Conservation (phyloP, 2,113 vertebrate species). For the Ariopsis seemanni region DNA sequence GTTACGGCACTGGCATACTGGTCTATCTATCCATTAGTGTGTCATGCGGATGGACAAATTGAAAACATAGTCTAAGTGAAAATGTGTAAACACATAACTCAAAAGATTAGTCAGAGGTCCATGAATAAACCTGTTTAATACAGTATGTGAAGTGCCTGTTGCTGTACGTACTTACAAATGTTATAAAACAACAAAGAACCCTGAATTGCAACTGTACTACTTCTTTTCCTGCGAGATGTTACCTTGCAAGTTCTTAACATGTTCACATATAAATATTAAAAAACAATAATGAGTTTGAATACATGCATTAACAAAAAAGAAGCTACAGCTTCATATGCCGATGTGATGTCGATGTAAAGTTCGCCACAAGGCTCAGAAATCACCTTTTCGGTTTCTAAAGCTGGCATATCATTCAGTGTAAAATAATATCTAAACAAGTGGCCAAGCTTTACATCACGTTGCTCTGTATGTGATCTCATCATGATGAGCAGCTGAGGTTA, state of each 20-base stretch:
- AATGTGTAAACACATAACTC: not conserved
- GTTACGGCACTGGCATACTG: not conserved
- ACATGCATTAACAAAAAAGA: not conserved
- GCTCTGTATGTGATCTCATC: slow-evolving; percentile 12
- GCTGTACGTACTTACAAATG: not conserved
- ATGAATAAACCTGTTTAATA: not conserved
- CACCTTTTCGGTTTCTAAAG: not conserved
- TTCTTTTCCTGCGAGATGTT: not conserved
- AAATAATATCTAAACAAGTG: not conserved
- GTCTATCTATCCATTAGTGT: not conserved
- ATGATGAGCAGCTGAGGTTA: slow-evolving; percentile 2
- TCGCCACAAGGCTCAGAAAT: not conserved
- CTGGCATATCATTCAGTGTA: no score
- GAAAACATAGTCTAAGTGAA: not conserved
- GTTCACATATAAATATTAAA: not conserved
- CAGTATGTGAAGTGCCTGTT: not conserved
- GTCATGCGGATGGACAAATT: not conserved
- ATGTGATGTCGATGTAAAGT: not conserved
- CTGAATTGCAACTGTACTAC: not conserved
- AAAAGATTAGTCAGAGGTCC: not conserved
- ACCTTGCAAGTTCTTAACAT: not conserved
- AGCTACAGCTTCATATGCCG: not conserved
- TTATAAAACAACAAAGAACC: not conserved
- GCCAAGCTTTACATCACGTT: not conserved
- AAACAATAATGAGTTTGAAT: not conserved